Base-by-base conservation (phyloP, 2,888 invertebrate genomes). In the Coenonympha arcania region DNA sequence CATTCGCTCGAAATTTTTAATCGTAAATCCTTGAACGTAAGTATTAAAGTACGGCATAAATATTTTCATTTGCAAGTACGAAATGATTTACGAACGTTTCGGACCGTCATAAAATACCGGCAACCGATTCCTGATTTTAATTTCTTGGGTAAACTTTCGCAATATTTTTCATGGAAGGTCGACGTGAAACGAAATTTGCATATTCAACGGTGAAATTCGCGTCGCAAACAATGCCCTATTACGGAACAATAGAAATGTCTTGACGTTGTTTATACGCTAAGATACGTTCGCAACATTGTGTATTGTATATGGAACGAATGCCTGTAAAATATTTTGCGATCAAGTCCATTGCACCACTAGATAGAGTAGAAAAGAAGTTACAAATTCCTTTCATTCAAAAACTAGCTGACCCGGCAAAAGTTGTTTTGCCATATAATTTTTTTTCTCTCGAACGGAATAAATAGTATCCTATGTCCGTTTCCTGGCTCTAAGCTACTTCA, bases 161-260 rank as follows among this genome's bases (percentile, higher is more conserved):
- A 78, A 84, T 84, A 82, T 79, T 80, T 83, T 77, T 77, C 72
- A 65, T 62, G 66, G 71, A 72, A 72, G 76, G 79, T 76, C 73
- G 75, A 64, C 70, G 67, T 71, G 68, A 73, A 77, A 74, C 76
- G 73, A 73, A 76, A 82, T 83, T 82, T 83, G 77, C 82, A 84
- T 83, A 82, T 80, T 82, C 79, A 81, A 69, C 78, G 76, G 78
- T 78, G 71, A 77, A 80, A 81, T 81, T 81, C 79, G 78, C 80
- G 79, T 80, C 79, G 80, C 79, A 84, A 83, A 81, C 82, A 81
- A 81, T 82, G 76, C 75, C 73, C 78, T 79, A 80, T 81, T 80
- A 81, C 72, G 74, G 74, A 73, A 81, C 79, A 81, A 81, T 82
- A 76, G 76, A 75, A 81, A 80, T 82, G 78, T 82, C 80, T 80